Percentiles rank a stretch among this genome's conserved stretches.
phyloP scores from a whole-genome alignment of 1,140 invertebrate genomes.

The Drosophila chauvacae region DNA sequence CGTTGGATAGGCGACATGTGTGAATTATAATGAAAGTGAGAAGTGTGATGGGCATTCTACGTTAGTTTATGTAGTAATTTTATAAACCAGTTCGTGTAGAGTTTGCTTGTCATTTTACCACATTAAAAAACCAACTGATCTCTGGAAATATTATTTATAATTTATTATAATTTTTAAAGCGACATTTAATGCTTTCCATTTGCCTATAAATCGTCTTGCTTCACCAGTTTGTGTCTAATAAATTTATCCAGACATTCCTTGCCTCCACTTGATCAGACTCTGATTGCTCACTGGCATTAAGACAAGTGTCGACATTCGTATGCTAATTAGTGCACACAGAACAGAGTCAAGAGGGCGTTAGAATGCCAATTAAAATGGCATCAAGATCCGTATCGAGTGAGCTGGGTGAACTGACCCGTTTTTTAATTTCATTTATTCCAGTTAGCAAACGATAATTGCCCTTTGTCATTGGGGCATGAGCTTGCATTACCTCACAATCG shows the following conservation, averaged over 20 bases:
- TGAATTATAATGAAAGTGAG: slow-evolving; percentile 28
- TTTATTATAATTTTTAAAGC: background rate
- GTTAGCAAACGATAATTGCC: slow-evolving; percentile 5
- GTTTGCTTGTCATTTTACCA: background rate
- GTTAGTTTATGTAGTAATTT: background rate
- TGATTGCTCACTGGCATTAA: background rate
- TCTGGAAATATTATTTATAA: background rate
- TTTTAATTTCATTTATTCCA: slow-evolving; percentile 4
- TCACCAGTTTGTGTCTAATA: background rate
- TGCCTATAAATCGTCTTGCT: background rate
- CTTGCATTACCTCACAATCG: background rate
- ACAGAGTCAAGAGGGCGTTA: slow-evolving; percentile 8
- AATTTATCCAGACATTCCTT: slow-evolving; percentile 10
- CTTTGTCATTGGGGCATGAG: slow-evolving; percentile 2
- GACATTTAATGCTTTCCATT: background rate
- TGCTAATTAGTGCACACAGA: slow-evolving; percentile 31
- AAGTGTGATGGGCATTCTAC: background rate
- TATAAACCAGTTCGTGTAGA: background rate
- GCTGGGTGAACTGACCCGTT: slow-evolving; percentile 9
- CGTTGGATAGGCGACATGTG: background rate
- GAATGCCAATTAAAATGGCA: slow-evolving; percentile 35
- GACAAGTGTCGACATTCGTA: slow-evolving; percentile 27
- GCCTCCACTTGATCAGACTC: background rate
- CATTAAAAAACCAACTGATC: background rate
- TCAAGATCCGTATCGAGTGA: slow-evolving; percentile 36